Evolutionary conservation across 1,140 invertebrate genomes (phyloP).

Genomic region (Coenobita brevimanus): DNA sequence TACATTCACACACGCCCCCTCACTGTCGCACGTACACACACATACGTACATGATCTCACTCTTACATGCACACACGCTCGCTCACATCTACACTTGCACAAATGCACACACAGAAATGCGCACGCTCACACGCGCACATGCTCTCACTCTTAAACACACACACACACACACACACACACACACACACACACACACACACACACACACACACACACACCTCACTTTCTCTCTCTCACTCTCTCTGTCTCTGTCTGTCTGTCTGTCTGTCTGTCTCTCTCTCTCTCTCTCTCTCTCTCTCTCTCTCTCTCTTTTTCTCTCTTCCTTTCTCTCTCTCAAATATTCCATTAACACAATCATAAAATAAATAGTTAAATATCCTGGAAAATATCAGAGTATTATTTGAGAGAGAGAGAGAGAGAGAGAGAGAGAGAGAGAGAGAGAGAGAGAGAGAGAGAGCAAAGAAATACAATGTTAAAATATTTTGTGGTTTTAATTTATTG

Average conservation of each 20-base stretch:
- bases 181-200: not conserved
- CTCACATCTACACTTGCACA: too few species aligned
- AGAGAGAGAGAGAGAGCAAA: not conserved
- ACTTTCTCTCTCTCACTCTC: too few species aligned
- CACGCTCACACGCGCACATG: too few species aligned
- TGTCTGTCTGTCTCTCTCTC: not conserved
- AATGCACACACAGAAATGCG: too few species aligned
- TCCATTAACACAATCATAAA: not conserved
- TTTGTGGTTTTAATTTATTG: too few species aligned
- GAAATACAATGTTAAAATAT: not conserved
- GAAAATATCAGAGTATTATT: not conserved
- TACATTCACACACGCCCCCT: too few species aligned
- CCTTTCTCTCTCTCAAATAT: not conserved
- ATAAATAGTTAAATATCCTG: not conserved
- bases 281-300: too few species aligned
- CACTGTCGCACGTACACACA: too few species aligned
- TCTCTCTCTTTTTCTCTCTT: not conserved
- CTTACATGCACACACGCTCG: too few species aligned
- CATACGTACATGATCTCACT: too few species aligned
- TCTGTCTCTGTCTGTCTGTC: not conserved
- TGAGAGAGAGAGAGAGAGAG: not conserved
- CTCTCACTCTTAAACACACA: too few species aligned
- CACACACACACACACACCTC: too few species aligned
- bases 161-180: constrained; percentile 36
- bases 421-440: not conserved